These are phyloP conservation scores for Pardalotus punctatus DNA, from an alignment of 2,113 vertebrate species.

Conservation along the genomic window DNA sequence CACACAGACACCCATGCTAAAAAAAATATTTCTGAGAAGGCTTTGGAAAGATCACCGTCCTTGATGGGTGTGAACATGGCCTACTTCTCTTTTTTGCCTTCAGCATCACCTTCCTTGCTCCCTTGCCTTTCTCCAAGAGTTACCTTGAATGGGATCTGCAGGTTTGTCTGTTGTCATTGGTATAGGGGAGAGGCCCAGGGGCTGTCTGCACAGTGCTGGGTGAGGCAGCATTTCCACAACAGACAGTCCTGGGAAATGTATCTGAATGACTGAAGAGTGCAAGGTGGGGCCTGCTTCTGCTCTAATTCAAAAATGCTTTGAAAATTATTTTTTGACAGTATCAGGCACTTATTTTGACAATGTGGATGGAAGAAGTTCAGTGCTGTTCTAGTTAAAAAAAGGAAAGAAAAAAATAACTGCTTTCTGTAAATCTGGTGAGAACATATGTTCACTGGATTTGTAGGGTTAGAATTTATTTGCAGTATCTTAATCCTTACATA, in stretches of 20 bases:
- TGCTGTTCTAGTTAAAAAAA: constrained; percentile 5
- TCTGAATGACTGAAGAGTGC: neutral
- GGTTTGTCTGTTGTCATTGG: neutral
- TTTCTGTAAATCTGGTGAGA: constrained; percentile 9
- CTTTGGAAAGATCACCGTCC: fast-evolving
- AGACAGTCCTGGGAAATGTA: neutral
- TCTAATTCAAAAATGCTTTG: neutral
- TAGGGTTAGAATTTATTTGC: constrained; percentile 10
- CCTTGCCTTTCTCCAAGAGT: neutral
- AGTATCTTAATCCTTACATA: constrained; percentile 7
- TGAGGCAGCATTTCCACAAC: neutral
- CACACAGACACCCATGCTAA: neutral
- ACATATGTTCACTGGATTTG: constrained; percentile 2
- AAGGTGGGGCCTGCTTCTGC: neutral
- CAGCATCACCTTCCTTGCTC: neutral
- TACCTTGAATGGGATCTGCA: neutral
- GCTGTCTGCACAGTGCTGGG: neutral
- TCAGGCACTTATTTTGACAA: neutral
- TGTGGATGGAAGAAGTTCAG: neutral
- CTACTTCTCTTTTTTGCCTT: neutral
- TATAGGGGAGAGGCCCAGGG: neutral
- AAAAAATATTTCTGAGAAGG: neutral
- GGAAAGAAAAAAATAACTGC: constrained; percentile 14
- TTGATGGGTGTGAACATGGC: neutral
- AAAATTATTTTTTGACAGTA: neutral